Base-by-base conservation (phyloP, 2,113 vertebrate species). In the Monarcha castaneiventris region DNA sequence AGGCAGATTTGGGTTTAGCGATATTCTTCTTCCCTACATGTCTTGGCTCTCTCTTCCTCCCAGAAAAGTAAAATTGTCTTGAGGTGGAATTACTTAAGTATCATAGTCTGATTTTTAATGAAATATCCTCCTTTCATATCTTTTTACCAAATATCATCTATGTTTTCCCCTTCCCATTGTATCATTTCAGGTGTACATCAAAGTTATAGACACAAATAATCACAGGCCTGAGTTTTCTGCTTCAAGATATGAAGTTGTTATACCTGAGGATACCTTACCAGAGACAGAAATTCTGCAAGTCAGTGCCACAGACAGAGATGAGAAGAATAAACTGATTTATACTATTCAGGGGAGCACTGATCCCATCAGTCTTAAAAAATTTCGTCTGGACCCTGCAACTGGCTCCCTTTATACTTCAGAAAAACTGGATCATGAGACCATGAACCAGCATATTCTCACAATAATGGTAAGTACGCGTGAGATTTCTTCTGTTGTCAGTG, bases 121-220 rank as follows among this genome's bases (percentile, higher is more conserved):
- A 56, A 84, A 27, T 84, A 48, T 4, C 16, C 6, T 56, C 17
- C 55, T 89, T 62, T 71, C 4, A 32, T 72, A 35, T 69, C 15
- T 71, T 33, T 73, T 95, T 87, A 44, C 22, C 39, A 74, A 84
- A 55, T 77, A 49, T 77, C 29, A 63, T 82, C 48, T 44, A 56
- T 56, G 54, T 10, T 90, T 90, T 87, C 13, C 56, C 26, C 16
- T 93, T 84, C 54, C 62, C 4, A 5, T 87, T 93, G 41, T 95
- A 52, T 96, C 39, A 16, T 96, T 97, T 26, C 39, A 99, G 99
- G 99, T 99, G n/a, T 98, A 99, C 35, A 99, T 99, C 96, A 99
- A 98, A 91, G 98, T 99, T 81, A 99, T 99, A 78, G 99, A 99
- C 92, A 99, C 99, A 94, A 99, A 99, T 97, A 99, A 99, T 96